Base-by-base conservation (phyloP, 1,140 invertebrate genomes). In the Zaprionus kolodkinae region DNA sequence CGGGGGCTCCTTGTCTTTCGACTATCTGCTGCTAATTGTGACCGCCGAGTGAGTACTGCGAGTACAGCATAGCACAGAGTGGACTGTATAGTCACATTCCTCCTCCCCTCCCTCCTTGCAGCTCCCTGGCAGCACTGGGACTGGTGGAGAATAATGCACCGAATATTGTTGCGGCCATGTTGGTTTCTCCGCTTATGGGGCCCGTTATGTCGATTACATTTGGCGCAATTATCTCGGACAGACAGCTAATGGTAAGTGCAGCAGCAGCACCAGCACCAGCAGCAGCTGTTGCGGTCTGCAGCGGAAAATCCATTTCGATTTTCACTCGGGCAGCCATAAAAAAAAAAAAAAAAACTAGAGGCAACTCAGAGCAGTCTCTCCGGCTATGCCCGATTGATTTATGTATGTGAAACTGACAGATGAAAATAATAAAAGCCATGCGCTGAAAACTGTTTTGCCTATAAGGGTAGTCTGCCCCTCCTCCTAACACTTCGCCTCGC, bases 111-210 rank as follows among this genome's bases (percentile, higher is more conserved):
- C 2, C 1, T 38, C 36, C 27, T 76, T 48, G 21, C 11, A 95
- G 94, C 86, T 94, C 94, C 6, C 83, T 95, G 50, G 94, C 94
- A 25, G 94, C 94, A 7, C 87, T 95, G 12, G 94, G 94, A n/a
- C 79, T 95, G 21, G 94, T 95, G 0, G 94, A 95, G 91, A 95
- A 95, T 79, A 95, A 94, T 77, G 95, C 96, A 2, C 96, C 97
- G 1, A 95, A 97, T 83, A 95, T 97, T 61, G 96, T 97, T 27
- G 97, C 97, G 15, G 96, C 96, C 52, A 98, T 98, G 97, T 93
- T 98, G 71, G 96, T 97, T 2, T 97, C 97, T 1, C 97, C 97
- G 0, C 93, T 97, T 3, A 98, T 97, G 97, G 96, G 96, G 43
- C 97, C 97, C 0, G 96, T 97, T 10, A 96, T 97, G 95, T 97